Conservation (phyloP, 1,140 invertebrate species). For the Cepaea nemoralis region DNA sequence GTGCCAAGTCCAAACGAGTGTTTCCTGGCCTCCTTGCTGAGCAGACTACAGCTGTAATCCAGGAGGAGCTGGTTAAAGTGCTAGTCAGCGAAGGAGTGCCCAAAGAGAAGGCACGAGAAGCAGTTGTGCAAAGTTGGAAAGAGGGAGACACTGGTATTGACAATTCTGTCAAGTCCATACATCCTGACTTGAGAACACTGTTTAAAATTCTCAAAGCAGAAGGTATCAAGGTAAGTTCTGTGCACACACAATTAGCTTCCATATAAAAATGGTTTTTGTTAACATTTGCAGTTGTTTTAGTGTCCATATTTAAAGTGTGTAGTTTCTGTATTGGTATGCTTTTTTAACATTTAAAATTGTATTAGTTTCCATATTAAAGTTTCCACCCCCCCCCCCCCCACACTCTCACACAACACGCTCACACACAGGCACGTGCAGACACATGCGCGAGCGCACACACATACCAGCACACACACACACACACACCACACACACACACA, state of each 20-base stretch:
- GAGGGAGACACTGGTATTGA: slow-evolving; percentile 56
- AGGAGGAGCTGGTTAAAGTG: slow-evolving; percentile 63
- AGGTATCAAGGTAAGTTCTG: slow-evolving; percentile 66
- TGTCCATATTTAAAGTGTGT: no score
- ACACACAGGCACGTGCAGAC: no score
- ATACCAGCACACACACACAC: no score
- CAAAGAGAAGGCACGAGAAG: slow-evolving; percentile 46
- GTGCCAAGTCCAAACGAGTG: slow-evolving; percentile 59
- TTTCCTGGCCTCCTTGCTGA: slow-evolving; percentile 73
- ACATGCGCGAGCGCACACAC: no score
- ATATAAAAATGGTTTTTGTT: neutral
- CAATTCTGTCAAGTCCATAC: slow-evolving; percentile 66
- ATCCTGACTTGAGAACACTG: slow-evolving; percentile 67
- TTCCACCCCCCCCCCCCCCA: no score
- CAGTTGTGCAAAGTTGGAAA: slow-evolving; percentile 57
- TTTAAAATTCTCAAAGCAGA: slow-evolving; percentile 70
- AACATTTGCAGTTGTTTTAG: no score
- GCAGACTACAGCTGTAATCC: slow-evolving; percentile 67
- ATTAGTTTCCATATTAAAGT: no score
- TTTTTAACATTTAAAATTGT: no score
- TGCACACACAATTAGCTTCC: neutral
- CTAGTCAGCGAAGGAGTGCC: slow-evolving; percentile 68
- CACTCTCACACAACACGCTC: no score
- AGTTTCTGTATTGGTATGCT: no score
- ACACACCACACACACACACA: no score